Conservation (phyloP, 2,888 invertebrate genomes). For the Drosophila falleni region DNA sequence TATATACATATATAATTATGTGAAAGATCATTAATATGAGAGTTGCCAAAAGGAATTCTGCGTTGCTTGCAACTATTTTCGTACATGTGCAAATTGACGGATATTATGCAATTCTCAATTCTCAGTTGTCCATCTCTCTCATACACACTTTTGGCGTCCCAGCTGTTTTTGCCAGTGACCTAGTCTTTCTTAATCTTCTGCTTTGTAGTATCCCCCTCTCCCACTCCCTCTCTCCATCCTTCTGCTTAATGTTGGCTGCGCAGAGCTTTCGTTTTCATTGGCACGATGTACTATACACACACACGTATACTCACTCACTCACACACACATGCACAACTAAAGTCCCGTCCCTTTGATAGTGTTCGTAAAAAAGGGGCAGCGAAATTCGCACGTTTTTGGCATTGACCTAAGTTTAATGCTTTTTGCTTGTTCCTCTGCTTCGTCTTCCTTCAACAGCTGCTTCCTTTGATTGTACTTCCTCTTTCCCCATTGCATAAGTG, state of each 20-base stretch:
- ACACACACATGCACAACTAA: slow-evolving; percentile 6
- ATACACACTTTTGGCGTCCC: slow-evolving; percentile 39
- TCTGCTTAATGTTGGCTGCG: slow-evolving; percentile 25
- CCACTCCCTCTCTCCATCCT: not conserved
- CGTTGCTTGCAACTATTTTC: slow-evolving; percentile 40
- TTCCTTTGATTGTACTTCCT: slow-evolving; percentile 9
- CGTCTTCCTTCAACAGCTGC: slow-evolving; percentile 44
- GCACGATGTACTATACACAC: slow-evolving; percentile 1
- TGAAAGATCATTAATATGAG: not conserved
- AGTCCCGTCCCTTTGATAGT: slow-evolving; percentile 8
- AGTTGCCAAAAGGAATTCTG: slow-evolving; percentile 42
- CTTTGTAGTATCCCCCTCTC: slow-evolving; percentile 17
- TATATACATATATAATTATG: slow-evolving; percentile 7
- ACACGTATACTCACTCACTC: not conserved
- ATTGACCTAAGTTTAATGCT: slow-evolving; percentile 68
- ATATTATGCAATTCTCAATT: slow-evolving; percentile 63
- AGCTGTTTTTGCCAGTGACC: slow-evolving; percentile 73
- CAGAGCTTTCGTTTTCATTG: slow-evolving; percentile 72
- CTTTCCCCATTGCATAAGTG: slow-evolving; percentile 60
- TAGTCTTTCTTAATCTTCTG: slow-evolving; percentile 46
- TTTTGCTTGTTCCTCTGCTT: slow-evolving; percentile 21
- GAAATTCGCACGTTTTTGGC: slow-evolving; percentile 59
- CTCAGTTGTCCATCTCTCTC: slow-evolving; percentile 1
- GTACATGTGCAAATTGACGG: slow-evolving; percentile 20
- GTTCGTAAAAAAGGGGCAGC: slow-evolving; percentile 28